phyloP scores from a whole-genome alignment of 2,113 vertebrate genomes.

The Limnothrissa miodon region DNA sequence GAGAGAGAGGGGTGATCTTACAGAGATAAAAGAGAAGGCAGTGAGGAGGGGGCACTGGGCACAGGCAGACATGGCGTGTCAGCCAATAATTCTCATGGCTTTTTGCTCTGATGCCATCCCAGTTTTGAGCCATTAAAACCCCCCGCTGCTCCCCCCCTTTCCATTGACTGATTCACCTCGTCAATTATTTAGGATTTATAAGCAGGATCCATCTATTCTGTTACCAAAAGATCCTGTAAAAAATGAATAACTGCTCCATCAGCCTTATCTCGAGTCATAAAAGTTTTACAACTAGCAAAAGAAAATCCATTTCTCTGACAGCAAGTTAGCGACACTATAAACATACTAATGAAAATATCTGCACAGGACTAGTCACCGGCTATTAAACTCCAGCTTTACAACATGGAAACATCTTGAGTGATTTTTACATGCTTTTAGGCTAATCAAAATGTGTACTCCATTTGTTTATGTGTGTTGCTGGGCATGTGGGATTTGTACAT shows the following conservation, averaged over 20 bases:
- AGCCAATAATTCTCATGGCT: conserved; percentile 32
- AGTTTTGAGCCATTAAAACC: conserved; percentile 61
- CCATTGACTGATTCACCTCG: conserved; percentile 63
- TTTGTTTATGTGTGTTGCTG: conserved; percentile 43
- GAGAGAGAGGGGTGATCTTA: too few species aligned
- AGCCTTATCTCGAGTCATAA: conserved; percentile 63
- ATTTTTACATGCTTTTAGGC: conserved; percentile 52
- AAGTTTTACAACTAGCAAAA: conserved; percentile 66
- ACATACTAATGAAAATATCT: conserved; percentile 60
- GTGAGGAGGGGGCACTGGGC: conserved; percentile 15
- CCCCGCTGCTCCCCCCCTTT: conserved; percentile 42
- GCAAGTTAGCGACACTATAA: conserved; percentile 53
- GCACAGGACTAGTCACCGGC: conserved; percentile 36
- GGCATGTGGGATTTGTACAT: too few species aligned
- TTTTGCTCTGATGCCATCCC: conserved; percentile 60
- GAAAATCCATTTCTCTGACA: conserved; percentile 63
- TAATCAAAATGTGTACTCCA: conserved; percentile 53
- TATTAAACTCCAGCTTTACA: conserved; percentile 49
- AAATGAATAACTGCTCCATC: conserved; percentile 60
- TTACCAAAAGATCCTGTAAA: conserved; percentile 59
- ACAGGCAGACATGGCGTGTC: conserved; percentile 13
- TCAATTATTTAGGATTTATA: conserved; percentile 75
- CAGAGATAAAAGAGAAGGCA: conserved; percentile 42
- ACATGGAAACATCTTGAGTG: conserved; percentile 39
- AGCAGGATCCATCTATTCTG: conserved; percentile 66